Evolutionary conservation across 1,140 invertebrate genomes (phyloP), one percentile per base, ranked within the genome.

Genomic region (Formica selysi): DNA sequence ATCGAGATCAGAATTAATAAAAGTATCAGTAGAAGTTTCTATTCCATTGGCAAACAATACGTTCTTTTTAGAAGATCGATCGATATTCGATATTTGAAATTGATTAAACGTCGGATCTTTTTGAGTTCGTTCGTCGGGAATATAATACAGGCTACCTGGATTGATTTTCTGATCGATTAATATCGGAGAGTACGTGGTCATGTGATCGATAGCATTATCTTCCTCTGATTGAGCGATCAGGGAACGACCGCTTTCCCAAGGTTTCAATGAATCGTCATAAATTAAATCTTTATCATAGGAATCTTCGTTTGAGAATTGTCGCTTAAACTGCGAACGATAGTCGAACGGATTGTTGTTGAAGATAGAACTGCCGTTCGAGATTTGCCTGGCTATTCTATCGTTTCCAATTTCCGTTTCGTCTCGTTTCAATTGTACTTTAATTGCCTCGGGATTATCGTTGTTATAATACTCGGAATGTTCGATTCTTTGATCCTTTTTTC

Each of bases 401-500:
- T 74, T 87, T 32, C 51, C 61, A 29, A 51, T 59, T 7, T 4
- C 62, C 4, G 29, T 22, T 8, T 76, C 73, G 5, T n/a, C 64
- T n/a, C 51, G 64, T 6, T 76, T 76, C 6, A 29, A 32, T n/a
- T 81, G 83, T 8, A 61, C 70, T 80, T 91, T 85, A 54, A 81
- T 91, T 32, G 65, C 76, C 2, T 32, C 41, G 5, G 54, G 65
- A 2, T 80, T 67, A 38, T 88, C 61, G 16, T 92, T 79, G 61
- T 84, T 88, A 16, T 92, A 92, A 65, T 92, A 91, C 26, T 91
- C 85, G 2, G 86, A 90, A 74, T 90, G 88, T 54, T 92, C 86
- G 10, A 87, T 6, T n/a, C 79, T 86, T 65, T 64, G 80, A 68
- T 54, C 59, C 19, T 83, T 83, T 19, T 83, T 91, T 64, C 13